These are phyloP conservation scores for Mormyrus hasselquistii DNA, from an alignment of 2,797 vertebrate genomes.

Conservation along the genomic window DNA sequence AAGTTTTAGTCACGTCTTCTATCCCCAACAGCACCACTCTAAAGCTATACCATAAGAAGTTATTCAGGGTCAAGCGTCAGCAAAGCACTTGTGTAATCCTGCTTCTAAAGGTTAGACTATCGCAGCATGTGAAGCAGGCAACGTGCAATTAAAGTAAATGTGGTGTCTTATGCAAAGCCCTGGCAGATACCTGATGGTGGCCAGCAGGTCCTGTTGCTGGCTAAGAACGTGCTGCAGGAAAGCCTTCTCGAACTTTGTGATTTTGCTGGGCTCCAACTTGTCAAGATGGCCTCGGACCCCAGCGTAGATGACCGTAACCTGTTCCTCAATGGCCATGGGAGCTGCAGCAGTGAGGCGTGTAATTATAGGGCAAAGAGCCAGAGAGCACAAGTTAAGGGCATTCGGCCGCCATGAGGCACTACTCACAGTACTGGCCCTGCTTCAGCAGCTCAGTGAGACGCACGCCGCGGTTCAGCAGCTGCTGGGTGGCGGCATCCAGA, in stretches of 20 bases:
- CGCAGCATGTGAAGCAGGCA: background rate
- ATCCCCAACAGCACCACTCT: background rate
- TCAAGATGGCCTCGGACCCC: conserved; percentile 93
- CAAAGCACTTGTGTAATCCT: background rate
- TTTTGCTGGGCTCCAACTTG: conserved; percentile 96
- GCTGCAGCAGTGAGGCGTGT: conserved; percentile 42
- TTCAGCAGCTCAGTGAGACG: conserved; percentile 94
- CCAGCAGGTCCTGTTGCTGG: conserved; percentile 82
- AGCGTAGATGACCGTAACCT: conserved; percentile 93
- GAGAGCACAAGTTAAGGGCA: background rate
- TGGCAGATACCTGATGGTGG: conserved; percentile 68
- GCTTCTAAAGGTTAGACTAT: background rate
- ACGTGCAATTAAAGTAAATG: background rate
- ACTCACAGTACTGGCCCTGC: conserved; percentile 89
- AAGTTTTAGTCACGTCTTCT: background rate
- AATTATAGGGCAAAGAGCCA: background rate
- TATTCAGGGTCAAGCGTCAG: background rate
- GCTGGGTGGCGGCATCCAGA: conserved; percentile 93
- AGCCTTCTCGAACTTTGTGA: conserved; percentile 89
- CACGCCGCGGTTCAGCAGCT: conserved; percentile 92
- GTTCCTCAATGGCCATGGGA: conserved; percentile 98
- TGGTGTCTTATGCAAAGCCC: background rate
- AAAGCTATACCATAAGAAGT: background rate
- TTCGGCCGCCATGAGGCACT: no score
- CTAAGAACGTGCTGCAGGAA: conserved; percentile 86